Base-by-base conservation (phyloP, 2,113 vertebrate genomes). In the Nipponia nippon region DNA sequence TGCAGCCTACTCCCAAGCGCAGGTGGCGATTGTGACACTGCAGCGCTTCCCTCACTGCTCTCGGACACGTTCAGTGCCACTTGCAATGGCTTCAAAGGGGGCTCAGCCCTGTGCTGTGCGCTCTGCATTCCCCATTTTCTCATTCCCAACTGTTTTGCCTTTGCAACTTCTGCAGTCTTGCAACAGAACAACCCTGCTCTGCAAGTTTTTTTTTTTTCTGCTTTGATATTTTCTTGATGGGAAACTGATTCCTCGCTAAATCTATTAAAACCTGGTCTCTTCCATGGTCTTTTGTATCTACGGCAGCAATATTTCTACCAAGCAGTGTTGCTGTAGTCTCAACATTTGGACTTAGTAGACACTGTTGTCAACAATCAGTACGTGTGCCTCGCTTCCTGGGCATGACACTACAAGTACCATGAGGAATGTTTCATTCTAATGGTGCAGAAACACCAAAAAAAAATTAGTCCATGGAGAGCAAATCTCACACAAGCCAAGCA, bases 41-140 rank as follows among this genome's bases (percentile, higher is more conserved):
- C 70, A 22, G 27, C 22, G 1, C 2, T n/a, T 47, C 29, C 59
- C 27, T 53, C 4, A 7, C 72, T 18, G 27, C 29, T 80, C 47
- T 16, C 1, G 0, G 49, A 40, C 0, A 1, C 1, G 0, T 46
- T 42, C 29, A 26, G n/a, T 9, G 7, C 27, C 34, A 17, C 47
- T 26, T 46, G 20, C 16, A 32, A 12, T 47, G 44, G 40, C 46
- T 63, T 44, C 40, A 22, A 19, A 22, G 26, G 29, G 29, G n/a
- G 10, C 30, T 89, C 50, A 88, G 53, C 30, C 29, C 56, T 1
- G 0, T 1, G 1, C 34, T 1, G 0, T 20, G 30, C 47, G 61
- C 36, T 91, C 59, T 50, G 36, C 46, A 7, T 22, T 89, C 50
- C 38, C 71, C 8, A 0, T n/a, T 9, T 72, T 92, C 69, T 83